Evolutionary conservation across 2,113 vertebrate species (phyloP), one percentile per base, ranked within the genome.

Genomic region (Emydocephalus ijimae): DNA sequence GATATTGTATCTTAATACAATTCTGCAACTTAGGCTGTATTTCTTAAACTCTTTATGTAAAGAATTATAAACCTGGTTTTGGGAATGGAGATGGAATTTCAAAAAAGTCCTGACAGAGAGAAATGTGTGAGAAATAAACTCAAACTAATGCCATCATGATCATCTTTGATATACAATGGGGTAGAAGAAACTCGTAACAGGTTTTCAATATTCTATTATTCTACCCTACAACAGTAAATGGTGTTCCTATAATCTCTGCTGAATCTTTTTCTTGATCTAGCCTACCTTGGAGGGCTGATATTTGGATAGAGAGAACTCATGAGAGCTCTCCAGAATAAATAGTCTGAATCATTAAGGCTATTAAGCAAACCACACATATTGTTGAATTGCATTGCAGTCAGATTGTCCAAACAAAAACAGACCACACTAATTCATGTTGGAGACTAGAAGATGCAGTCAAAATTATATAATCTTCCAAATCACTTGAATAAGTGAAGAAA

Each of bases 401-500:
- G 91, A 89, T 74, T 87, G 92, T 61, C 90, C 1, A 1, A 90
- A 91, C 81, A 34, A 39, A 92, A 93, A 69, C 87, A 0, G 86
- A 85, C 64, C 88, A 86, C 0, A 0, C 26, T 92, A 91, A 91
- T 94, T 95, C 93, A 90, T 94, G 56, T 52, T 94, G 59, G 24
- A 1, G 3, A 92, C 43, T 39, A 59, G 94, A 12, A 3, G 23
- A 92, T 90, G 87, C 23, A 85, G 91, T 93, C 86, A 61, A 54
- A 93, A 93, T 21, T 24, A 11, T 43, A 9, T 39, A n/a, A 64
- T 85, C 91, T 92, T 93, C 93, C 86, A 94, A 95, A 95, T 93
- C 91, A 69, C 89, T 90, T 93, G 89, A 81, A 93, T 45, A 94
- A 94, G 93, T 89, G 93, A 94, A 90, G 87, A 90, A 96, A 93